These are phyloP conservation scores for Caenorhabditis zanzibari DNA, from an alignment of 2,888 invertebrate genomes.

Conservation along the genomic window DNA sequence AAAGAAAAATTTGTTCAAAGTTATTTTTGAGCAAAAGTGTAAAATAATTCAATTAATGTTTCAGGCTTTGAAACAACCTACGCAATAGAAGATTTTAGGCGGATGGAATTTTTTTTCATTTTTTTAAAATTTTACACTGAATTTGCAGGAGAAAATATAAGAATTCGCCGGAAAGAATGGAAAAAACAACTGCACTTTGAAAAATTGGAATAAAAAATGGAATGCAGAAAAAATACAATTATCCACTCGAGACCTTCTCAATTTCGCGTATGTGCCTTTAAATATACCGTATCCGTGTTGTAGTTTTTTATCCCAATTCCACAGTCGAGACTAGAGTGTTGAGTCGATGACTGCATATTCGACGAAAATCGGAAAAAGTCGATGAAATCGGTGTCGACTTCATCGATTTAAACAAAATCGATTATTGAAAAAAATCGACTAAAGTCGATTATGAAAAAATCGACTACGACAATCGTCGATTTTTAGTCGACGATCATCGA, in stretches of 20 bases:
- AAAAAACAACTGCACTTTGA: neutral
- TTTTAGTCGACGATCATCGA: too few species aligned
- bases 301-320: too few species aligned
- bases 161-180: neutral
- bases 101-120: too few species aligned
- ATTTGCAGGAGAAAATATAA: neutral
- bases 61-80: neutral
- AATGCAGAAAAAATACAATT: neutral
- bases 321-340: too few species aligned
- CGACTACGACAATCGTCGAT: too few species aligned
- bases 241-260: neutral
- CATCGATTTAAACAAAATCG: too few species aligned
- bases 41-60: neutral
- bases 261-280: constrained; percentile 16
- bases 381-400: too few species aligned
- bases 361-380: too few species aligned
- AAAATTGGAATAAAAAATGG: neutral
- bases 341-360: too few species aligned
- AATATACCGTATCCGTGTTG: constrained; percentile 2
- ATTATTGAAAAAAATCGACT: too few species aligned
- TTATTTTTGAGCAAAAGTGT: constrained; percentile 6
- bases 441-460: too few species aligned
- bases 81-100: too few species aligned
- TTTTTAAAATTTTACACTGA: neutral
- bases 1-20: neutral